A percentile compares a stretch with the other conserved stretches of the same genome.
Evolutionary conservation across 2,113 vertebrate genomes (phyloP).

Genomic region (Leptobrachium leishanense): DNA sequence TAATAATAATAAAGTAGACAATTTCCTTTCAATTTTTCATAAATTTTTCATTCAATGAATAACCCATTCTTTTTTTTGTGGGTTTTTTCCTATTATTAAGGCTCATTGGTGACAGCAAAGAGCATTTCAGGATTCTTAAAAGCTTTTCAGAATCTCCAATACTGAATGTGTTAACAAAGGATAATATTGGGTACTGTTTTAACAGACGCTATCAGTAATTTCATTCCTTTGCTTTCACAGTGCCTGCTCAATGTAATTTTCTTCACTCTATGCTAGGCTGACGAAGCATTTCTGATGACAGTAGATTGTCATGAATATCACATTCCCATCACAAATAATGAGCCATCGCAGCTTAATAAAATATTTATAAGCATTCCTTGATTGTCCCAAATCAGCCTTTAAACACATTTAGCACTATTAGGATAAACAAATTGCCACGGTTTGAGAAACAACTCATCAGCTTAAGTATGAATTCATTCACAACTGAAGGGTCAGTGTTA

Average conservation of each 20-base stretch:
- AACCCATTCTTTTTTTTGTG: too few species aligned
- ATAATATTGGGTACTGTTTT: background rate
- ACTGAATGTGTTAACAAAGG: background rate
- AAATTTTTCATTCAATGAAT: too few species aligned
- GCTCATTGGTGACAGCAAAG: too few species aligned
- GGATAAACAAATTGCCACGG: conserved; percentile 41
- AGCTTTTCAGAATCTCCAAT: background rate
- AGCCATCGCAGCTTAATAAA: conserved; percentile 37
- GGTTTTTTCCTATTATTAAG: too few species aligned
- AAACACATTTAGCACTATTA: conserved; percentile 42
- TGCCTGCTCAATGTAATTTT: conserved; percentile 16
- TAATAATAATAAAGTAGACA: too few species aligned
- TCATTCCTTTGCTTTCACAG: conserved; percentile 9
- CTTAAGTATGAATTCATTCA: conserved; percentile 21
- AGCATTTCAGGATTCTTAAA: background rate
- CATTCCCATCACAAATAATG: conserved; percentile 41
- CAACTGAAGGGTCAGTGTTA: conserved; percentile 23
- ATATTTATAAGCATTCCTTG: conserved; percentile 41
- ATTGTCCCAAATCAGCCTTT: conserved; percentile 46
- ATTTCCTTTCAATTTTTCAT: too few species aligned
- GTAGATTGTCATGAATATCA: conserved; percentile 45
- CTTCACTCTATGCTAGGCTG: conserved; percentile 15
- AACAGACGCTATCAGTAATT: background rate
- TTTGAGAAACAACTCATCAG: conserved; percentile 40
- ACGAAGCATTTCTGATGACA: conserved; percentile 36